A percentile compares a stretch with the other conserved stretches of the same genome.
Evolutionary conservation across 1,140 invertebrate genomes (phyloP).

Genomic region (Drosophila bocqueti): DNA sequence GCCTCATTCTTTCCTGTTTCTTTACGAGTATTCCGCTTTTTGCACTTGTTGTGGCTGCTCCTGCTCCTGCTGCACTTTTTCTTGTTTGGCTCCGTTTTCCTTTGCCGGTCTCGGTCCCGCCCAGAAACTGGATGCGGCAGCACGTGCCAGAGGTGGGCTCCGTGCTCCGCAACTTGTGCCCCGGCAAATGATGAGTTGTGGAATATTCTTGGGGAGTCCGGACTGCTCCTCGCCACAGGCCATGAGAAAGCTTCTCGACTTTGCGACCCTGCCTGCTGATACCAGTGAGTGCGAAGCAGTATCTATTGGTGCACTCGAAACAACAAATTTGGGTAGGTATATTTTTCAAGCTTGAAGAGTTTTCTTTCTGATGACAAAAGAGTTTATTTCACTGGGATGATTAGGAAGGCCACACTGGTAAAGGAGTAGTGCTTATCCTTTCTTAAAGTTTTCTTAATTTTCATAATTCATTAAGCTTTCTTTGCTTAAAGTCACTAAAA

Average conservation of each 20-base stretch:
- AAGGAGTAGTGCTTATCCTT: background rate
- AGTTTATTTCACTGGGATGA: background rate
- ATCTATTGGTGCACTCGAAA: constrained; percentile 20
- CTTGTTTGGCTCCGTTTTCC: constrained; percentile 21
- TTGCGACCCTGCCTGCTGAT: constrained; percentile 36
- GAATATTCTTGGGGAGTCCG: constrained; percentile 37
- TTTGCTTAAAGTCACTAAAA: background rate
- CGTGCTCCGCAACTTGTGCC: constrained; percentile 21
- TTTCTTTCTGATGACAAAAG: background rate
- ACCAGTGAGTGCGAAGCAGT: constrained; percentile 4
- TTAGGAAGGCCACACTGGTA: background rate
- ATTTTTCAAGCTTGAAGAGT: background rate
- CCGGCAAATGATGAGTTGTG: constrained; percentile 50
- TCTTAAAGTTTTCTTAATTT: background rate
- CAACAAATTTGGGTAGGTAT: background rate
- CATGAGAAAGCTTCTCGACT: constrained; percentile 33
- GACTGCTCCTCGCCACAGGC: constrained; percentile 4
- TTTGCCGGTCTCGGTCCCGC: constrained; percentile 16
- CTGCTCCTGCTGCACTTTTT: constrained; percentile 32
- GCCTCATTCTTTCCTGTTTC: constrained; percentile 61
- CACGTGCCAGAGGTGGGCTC: constrained; percentile 63
- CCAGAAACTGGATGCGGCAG: constrained; percentile 33
- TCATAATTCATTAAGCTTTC: background rate
- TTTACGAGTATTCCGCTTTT: constrained; percentile 49
- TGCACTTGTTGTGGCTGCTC: constrained; percentile 44